These are phyloP conservation scores for Rhinichthys osculus DNA, from an alignment of 2,797 vertebrate species.

Conservation along the genomic window DNA sequence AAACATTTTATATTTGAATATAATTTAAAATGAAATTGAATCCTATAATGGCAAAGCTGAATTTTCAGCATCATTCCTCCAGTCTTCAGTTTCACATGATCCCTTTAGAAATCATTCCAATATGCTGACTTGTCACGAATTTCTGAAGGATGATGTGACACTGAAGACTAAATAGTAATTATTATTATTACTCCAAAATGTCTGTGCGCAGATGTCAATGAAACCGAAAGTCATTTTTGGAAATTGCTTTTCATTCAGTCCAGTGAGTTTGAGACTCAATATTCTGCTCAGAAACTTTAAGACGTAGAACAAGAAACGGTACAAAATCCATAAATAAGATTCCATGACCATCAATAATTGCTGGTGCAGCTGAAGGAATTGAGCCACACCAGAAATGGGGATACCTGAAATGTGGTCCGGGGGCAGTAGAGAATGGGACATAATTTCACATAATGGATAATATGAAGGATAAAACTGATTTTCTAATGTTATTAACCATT, in stretches of 20 bases:
- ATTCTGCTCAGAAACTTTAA: neutral
- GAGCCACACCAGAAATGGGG: neutral
- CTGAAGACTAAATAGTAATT: slow-evolving; percentile 1
- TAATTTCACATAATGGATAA: slow-evolving; percentile 7
- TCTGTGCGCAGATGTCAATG: neutral
- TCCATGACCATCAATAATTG: slow-evolving; percentile 16
- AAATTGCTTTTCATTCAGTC: slow-evolving; percentile 6
- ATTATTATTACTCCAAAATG: neutral
- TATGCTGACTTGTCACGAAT: neutral
- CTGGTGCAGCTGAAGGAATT: neutral
- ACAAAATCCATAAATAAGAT: slow-evolving; percentile 14
- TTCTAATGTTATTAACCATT: neutral
- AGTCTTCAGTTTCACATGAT: neutral
- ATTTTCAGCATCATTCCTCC: too few species aligned
- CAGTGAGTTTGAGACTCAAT: slow-evolving; percentile 14
- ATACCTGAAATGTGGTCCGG: neutral
- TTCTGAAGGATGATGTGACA: neutral
- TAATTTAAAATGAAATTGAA: too few species aligned
- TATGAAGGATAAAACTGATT: neutral
- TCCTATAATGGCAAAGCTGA: too few species aligned
- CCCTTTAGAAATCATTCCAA: neutral
- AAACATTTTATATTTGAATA: too few species aligned
- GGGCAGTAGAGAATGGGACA: neutral
- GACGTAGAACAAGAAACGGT: slow-evolving; percentile 16
- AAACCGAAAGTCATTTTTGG: neutral